These are phyloP conservation scores for Danio jaintianensis DNA, from an alignment of 2,797 vertebrate species.

Conservation along the genomic window DNA sequence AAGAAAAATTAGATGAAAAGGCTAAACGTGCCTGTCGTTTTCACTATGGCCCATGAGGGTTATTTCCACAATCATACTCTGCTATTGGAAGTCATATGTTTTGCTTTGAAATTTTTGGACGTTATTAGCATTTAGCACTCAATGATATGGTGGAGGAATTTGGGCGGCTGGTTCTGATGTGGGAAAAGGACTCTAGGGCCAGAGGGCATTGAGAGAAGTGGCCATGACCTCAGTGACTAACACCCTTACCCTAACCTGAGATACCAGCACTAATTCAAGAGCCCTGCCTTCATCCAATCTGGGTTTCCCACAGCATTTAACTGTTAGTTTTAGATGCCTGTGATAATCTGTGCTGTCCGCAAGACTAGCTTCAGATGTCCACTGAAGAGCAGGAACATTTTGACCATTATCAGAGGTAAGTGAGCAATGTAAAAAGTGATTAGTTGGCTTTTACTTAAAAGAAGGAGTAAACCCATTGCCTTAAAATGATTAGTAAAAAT, in stretches of 20 bases:
- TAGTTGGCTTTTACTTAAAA: too few relatives aligned
- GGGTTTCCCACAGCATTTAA: slow-evolving; percentile 23
- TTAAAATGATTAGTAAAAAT: too few relatives aligned
- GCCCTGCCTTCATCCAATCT: slow-evolving; percentile 20
- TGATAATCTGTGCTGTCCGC: slow-evolving; percentile 13
- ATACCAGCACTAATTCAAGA: slow-evolving; percentile 36
- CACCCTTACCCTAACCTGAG: slow-evolving; percentile 62
- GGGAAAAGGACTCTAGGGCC: slow-evolving; percentile 77
- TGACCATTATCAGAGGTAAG: too few relatives aligned
- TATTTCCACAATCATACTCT: too few relatives aligned
- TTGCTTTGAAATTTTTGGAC: slow-evolving; percentile 76
- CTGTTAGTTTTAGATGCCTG: slow-evolving; percentile 37
- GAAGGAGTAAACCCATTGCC: too few relatives aligned
- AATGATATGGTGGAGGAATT: slow-evolving; percentile 87
- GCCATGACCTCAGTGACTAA: slow-evolving; percentile 83
- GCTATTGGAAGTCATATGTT: too few relatives aligned
- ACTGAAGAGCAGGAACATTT: too few relatives aligned
- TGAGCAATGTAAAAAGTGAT: too few relatives aligned
- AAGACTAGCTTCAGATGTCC: not conserved
- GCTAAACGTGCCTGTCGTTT: too few relatives aligned
- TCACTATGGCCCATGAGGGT: too few relatives aligned
- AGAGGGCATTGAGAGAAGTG: slow-evolving; percentile 78
- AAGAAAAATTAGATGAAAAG: too few relatives aligned
- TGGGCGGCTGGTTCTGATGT: slow-evolving; percentile 84
- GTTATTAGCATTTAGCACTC: slow-evolving; percentile 88